These are phyloP conservation scores for Seira musarum DNA, from an alignment of 2,888 invertebrate species.

Conservation along the genomic window DNA sequence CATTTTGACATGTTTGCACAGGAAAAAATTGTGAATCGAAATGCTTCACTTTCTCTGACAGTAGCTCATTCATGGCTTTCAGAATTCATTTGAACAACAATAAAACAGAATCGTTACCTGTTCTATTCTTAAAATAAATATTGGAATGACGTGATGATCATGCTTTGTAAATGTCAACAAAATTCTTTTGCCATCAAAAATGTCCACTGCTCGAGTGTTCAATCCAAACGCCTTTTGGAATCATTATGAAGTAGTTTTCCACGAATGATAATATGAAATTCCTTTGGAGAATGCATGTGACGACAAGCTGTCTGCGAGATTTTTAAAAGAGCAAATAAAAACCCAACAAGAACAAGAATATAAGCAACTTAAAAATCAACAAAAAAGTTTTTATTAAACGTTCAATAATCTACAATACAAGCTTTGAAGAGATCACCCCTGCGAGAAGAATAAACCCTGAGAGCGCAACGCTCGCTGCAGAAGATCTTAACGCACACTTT, in stretches of 20 bases:
- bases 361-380: neutral
- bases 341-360: neutral
- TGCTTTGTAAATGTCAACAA: too few relatives aligned
- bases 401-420: too few relatives aligned
- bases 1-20: neutral
- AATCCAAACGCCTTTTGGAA: neutral
- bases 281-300: conserved; percentile 14
- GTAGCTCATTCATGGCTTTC: neutral
- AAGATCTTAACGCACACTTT: conserved; percentile 13
- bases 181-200: too few relatives aligned
- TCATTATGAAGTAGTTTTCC: neutral
- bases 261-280: neutral
- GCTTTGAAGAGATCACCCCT: neutral
- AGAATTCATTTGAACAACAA: neutral
- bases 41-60: neutral
- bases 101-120: neutral
- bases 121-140: neutral
- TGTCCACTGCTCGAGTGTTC: too few relatives aligned
- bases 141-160: too few relatives aligned
- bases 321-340: neutral
- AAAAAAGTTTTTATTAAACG: too few relatives aligned
- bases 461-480: neutral
- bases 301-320: conserved; percentile 41
- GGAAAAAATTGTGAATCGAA: neutral
- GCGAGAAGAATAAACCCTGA: neutral